These are phyloP conservation scores for Enteromius argenteus DNA, from an alignment of 2,797 vertebrate genomes.

Conservation along the genomic window DNA sequence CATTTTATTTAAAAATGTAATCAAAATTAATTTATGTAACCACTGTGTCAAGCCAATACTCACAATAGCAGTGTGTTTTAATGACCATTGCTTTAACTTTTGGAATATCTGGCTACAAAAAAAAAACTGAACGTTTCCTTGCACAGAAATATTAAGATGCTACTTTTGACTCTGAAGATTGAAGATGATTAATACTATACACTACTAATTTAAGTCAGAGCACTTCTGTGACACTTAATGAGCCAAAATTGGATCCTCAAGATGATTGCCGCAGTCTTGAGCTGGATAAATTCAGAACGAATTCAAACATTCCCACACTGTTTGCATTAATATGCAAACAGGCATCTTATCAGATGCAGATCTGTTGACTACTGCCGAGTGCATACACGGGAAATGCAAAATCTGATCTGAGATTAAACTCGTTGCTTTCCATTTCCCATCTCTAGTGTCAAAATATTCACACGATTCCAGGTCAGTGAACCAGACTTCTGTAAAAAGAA, in stretches of 20 bases:
- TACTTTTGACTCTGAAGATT: slow-evolving; percentile 28
- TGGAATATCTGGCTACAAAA: neutral
- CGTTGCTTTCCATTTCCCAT: slow-evolving; percentile 29
- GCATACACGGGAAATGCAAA: slow-evolving; percentile 30
- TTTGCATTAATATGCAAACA: slow-evolving; percentile 41
- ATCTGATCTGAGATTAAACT: slow-evolving; percentile 31
- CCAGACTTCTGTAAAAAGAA: slow-evolving; percentile 4
- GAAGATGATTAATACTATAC: neutral
- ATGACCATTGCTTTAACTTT: neutral
- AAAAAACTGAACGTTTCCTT: neutral
- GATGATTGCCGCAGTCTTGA: neutral
- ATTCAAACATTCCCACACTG: slow-evolving; percentile 41
- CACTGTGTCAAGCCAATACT: neutral
- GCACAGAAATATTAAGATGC: neutral
- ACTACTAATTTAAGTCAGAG: slow-evolving; percentile 14
- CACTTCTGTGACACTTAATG: slow-evolving; percentile 34
- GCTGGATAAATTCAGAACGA: slow-evolving; percentile 14
- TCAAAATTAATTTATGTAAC: neutral
- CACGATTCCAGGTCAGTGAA: slow-evolving; percentile 42
- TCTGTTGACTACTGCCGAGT: slow-evolving; percentile 19
- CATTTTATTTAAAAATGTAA: neutral
- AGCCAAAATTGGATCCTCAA: slow-evolving; percentile 27
- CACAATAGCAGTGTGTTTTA: neutral
- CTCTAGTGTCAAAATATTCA: slow-evolving; percentile 20
- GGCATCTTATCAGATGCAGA: slow-evolving; percentile 10